These are phyloP conservation scores for roundworm (Caenorhabditis elegans) DNA, from an alignment of 1,140 invertebrate species.

Conservation along the genomic window DNA sequence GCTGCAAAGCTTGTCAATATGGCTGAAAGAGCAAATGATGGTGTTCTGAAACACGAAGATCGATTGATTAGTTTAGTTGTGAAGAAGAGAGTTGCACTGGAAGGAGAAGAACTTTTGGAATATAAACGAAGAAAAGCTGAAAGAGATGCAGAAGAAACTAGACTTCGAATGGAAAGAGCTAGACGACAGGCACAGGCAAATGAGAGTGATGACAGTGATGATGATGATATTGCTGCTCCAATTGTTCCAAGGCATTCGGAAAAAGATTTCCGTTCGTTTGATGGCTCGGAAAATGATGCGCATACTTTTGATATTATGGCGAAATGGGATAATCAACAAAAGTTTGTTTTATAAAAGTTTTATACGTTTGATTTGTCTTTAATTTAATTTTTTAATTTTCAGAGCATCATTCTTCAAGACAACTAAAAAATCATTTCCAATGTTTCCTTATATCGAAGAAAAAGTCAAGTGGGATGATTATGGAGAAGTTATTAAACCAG, in stretches of 20 bases:
- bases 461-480: conserved; percentile 75
- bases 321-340: conserved; percentile 19
- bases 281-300: background rate
- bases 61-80: conserved; percentile 46
- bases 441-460: conserved; percentile 93
- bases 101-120: conserved; percentile 88
- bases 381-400: background rate
- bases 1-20: conserved; percentile 61
- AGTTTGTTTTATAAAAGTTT: background rate
- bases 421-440: conserved; percentile 88
- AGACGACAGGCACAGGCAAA: conserved; percentile 62
- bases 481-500: conserved; percentile 63
- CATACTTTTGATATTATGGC: conserved; percentile 16
- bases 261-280: background rate
- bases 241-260: conserved; percentile 11
- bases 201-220: conserved; percentile 64
- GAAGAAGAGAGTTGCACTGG: conserved; percentile 74
- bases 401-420: conserved; percentile 79
- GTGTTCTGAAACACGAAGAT: background rate
- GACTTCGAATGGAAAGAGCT: conserved; percentile 45
- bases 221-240: conserved; percentile 46
- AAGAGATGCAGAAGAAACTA: conserved; percentile 65
- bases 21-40: conserved; percentile 46
- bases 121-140: conserved; percentile 73
- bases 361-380: too few relatives aligned